Evolutionary conservation across 2,797 vertebrate species (phyloP).

Genomic region (Myotis myotis): DNA sequence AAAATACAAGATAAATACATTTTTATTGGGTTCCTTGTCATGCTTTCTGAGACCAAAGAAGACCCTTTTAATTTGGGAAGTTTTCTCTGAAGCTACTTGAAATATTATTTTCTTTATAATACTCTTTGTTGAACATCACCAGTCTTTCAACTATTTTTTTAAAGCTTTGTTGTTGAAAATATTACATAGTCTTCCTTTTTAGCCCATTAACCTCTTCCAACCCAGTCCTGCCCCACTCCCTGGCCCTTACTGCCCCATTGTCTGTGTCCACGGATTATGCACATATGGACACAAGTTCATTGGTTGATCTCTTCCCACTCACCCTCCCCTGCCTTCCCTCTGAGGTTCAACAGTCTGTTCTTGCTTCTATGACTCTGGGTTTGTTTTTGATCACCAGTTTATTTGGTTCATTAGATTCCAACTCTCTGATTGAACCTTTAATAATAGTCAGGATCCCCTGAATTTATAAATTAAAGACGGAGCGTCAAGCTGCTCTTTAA

Average conservation of each 20-base stretch:
- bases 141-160: not conserved
- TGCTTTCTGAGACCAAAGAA: not conserved
- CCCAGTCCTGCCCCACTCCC: no score
- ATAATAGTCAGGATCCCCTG: slow-evolving; percentile 65
- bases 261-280: no score
- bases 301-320: no score
- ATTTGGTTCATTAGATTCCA: not conserved
- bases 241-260: no score
- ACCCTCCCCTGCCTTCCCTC: no score
- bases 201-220: no score
- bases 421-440: not conserved
- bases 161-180: no score
- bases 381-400: no score
- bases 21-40: not conserved
- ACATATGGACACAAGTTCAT: no score
- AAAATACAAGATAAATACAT: not conserved
- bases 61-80: not conserved
- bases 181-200: no score
- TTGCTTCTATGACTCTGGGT: no score
- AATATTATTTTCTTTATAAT: slow-evolving; percentile 22
- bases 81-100: slow-evolving; percentile 15
- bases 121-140: slow-evolving; percentile 21
- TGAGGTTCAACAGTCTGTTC: no score
- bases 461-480: slow-evolving; percentile 76
- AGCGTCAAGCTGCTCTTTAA: slow-evolving; percentile 63